Evolutionary conservation across 1,140 invertebrate genomes (phyloP), one percentile per base, ranked within the genome.

Genomic region (Drosophila orena): DNA sequence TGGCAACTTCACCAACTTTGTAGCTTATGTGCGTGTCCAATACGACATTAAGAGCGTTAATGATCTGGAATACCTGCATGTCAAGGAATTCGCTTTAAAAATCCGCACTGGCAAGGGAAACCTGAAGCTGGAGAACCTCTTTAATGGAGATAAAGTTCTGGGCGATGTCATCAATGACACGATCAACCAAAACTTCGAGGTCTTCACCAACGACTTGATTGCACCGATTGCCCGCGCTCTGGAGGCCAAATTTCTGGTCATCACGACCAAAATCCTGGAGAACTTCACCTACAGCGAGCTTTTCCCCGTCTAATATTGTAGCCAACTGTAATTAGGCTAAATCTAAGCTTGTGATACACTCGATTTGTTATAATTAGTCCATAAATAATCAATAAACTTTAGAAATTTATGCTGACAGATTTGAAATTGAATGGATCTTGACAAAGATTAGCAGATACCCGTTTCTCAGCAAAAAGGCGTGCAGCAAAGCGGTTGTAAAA

Each of bases 171-270:
- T 95, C 4, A 95, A 95, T 77, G 92, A 91, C 8, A 94, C 94
- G 0, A 94, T 95, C 38, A 95, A 95, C 79, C 93, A 93, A 40
- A 95, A 95, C 73, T 94, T 95, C 61, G 93, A 94, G 49, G 66
- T 93, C 0, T 95, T 95, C 61, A 79, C 94, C 4, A 93, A 93
- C 40, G 95, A 95, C 69, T 60, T 95, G 0, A 92, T 94, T 49
- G 95, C 94, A 0, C 79, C 94, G 0, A 93, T 95, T 46, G 94
- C 95, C 56, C 93, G 91, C 53, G 93, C 93, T 0, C 79, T 95
- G 1, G 92, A 94, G 5, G 85, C 90, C 7, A 92, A 93, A 15
- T 94, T 95, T 60, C 56, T 92, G 3, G 81, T 93, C 3, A 93
- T 95, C 52, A 92, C 93, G 1, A 94, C 94, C 60, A 93, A 93